Evolutionary conservation across 2,888 invertebrate species (phyloP), one percentile per base, ranked within the genome.

Genomic region (Caenorhabditis sinica): DNA sequence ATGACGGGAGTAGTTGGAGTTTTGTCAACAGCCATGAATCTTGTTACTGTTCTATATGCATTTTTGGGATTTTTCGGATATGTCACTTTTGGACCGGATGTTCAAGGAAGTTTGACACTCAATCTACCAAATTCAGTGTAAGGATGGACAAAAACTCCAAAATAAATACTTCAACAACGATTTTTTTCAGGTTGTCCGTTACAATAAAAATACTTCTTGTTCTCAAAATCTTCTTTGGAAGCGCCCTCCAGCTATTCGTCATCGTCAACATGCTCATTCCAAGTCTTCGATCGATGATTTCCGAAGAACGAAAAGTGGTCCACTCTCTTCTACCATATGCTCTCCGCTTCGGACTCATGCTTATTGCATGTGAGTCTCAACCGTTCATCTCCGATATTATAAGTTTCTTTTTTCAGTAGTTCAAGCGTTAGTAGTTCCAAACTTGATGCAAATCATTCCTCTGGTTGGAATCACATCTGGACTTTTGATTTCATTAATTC

Each of bases 21-120:
- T 0, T 94, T 97, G 1, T 96, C 96, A 91, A 96, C 96, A 0
- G 96, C 96, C 36, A 96, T 97, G 96, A 95, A 96, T 0, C 95
- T 96, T 72, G 96, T 96, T 17, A 95, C 96, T 0, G 95, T 95
- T 40, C 93, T 97, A 11, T 97, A 97, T 92, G 95, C 96, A 0
- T 95, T 95, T 0, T 95, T 96, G 40, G 97, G 97, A 23, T 97
- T 97, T 94, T 97, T 96, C 93, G 97, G 97, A 0, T 97, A 96
- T 93, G 94, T 97, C n/a, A 85, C 85, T 17, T 88, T 69, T 53
- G 88, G 86, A 13, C 49, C 61, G 3, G 45, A 94, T 72, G 95
- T 96, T 1, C 86, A 94, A 89, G 96, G 96, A 82, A 96, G 96
- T 93, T 96, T 97, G 85, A 97, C 97, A 0, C 94, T 97, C 6